Percentiles rank a stretch among this genome's conserved stretches.
These are phyloP conservation scores for Sarcophaga subvicina DNA, from an alignment of 2,888 invertebrate species.

Conservation along the genomic window DNA sequence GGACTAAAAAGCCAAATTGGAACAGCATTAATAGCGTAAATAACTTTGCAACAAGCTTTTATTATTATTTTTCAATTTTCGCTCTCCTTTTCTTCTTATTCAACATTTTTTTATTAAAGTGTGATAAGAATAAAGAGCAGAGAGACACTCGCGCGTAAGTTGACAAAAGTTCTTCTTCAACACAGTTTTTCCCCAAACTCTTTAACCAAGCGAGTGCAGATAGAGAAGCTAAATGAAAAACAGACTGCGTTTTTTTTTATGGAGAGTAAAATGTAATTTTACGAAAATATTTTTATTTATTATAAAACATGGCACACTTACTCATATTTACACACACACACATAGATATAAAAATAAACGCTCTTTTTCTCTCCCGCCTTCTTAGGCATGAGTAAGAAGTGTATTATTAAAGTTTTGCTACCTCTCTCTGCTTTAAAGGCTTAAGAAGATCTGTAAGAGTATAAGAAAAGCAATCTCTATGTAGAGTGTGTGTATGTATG, in stretches of 20 bases:
- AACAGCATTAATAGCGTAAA: neutral
- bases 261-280: slow-evolving; percentile 27
- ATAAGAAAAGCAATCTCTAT: neutral
- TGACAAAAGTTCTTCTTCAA: no score
- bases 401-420: neutral
- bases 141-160: no score
- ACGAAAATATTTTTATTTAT: slow-evolving; percentile 33
- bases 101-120: no score
- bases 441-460: neutral
- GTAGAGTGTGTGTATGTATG: neutral
- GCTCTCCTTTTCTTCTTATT: no score
- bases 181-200: no score
- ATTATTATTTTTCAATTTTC: slow-evolving; percentile 10
- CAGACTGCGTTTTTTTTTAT: neutral
- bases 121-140: no score
- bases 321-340: neutral
- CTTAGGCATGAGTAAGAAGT: neutral
- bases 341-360: neutral
- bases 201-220: neutral
- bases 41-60: slow-evolving; percentile 13
- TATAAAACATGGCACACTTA: slow-evolving; percentile 3
- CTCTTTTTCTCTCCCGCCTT: neutral
- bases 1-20: no score
- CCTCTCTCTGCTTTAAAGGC: neutral
- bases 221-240: neutral